These are phyloP conservation scores for Cyclina sinensis DNA, from an alignment of 1,140 invertebrate species.

Conservation along the genomic window DNA sequence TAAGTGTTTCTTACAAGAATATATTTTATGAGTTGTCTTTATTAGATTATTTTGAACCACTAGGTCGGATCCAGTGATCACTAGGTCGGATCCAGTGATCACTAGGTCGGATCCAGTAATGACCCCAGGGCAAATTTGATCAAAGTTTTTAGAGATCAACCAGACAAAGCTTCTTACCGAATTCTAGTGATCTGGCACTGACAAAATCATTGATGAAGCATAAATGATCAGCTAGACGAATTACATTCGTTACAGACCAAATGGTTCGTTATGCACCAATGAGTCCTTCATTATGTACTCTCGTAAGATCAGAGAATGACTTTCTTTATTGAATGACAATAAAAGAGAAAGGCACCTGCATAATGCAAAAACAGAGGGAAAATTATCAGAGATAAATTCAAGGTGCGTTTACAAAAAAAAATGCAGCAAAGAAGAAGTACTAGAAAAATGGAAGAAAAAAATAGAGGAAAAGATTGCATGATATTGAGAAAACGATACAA, in stretches of 20 bases:
- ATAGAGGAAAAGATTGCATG: constrained; percentile 52
- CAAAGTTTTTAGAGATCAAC: no score
- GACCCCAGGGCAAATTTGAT: no score
- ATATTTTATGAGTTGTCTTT: no score
- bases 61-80: no score
- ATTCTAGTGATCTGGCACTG: no score
- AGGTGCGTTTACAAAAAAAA: no score
- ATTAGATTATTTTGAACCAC: no score
- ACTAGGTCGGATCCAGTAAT: no score
- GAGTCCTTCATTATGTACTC: constrained; percentile 72
- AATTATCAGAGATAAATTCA: constrained; percentile 53
- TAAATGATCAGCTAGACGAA: constrained; percentile 18
- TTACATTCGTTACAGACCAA: constrained; percentile 61
- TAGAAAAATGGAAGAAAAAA: constrained; percentile 54
- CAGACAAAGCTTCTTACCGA: no score
- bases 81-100: no score
- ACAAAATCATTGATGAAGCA: constrained; percentile 37
- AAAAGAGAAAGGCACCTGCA: constrained; percentile 59
- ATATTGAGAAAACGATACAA: constrained; percentile 44
- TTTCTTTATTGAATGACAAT: constrained; percentile 33
- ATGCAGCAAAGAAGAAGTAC: constrained; percentile 59
- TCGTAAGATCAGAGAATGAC: constrained; percentile 68
- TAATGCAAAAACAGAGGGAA: constrained; percentile 63
- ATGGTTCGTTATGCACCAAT: constrained; percentile 58
- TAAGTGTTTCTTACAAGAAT: no score